These are phyloP conservation scores for Drosophila kepulauana DNA, from an alignment of 1,140 invertebrate species.

Conservation along the genomic window DNA sequence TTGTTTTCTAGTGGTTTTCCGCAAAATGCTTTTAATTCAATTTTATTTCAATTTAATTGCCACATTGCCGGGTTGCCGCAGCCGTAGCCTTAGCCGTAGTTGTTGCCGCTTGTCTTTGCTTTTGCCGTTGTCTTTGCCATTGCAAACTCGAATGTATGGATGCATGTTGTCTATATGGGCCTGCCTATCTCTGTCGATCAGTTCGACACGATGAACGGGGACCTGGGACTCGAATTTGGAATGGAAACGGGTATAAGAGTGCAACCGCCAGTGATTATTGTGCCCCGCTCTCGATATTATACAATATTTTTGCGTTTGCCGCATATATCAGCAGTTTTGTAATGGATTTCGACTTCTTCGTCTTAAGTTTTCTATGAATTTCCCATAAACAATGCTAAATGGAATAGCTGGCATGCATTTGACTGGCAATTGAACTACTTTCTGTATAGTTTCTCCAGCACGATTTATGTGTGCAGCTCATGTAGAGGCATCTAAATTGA, in stretches of 20 bases:
- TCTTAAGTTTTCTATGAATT: constrained; percentile 78
- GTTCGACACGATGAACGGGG: constrained; percentile 51
- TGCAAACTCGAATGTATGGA: constrained; percentile 28
- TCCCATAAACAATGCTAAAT: constrained; percentile 76
- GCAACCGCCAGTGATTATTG: constrained; percentile 50
- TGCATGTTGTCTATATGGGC: constrained; percentile 49
- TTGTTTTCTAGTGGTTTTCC: constrained; percentile 74
- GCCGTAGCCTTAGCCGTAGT: not conserved
- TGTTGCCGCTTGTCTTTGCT: too few species aligned
- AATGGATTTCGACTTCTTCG: constrained; percentile 71
- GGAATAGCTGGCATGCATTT: constrained; percentile 54
- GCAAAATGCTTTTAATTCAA: constrained; percentile 83
- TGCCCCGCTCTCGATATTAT: constrained; percentile 58
- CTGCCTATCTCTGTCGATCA: constrained; percentile 76
- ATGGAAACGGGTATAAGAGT: constrained; percentile 28
- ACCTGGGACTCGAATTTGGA: constrained; percentile 30
- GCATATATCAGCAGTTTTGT: constrained; percentile 48
- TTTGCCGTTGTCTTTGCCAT: constrained; percentile 12
- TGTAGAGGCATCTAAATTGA: constrained; percentile 52
- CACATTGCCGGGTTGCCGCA: constrained; percentile 63
- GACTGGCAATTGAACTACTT: constrained; percentile 77
- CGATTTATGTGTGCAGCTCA: constrained; percentile 60
- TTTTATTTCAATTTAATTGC: constrained; percentile 83
- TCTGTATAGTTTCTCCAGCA: constrained; percentile 28
- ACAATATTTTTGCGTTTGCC: constrained; percentile 71